phyloP scores from a whole-genome alignment of 2,797 vertebrate genomes.

The Centroberyx gerrardi region DNA sequence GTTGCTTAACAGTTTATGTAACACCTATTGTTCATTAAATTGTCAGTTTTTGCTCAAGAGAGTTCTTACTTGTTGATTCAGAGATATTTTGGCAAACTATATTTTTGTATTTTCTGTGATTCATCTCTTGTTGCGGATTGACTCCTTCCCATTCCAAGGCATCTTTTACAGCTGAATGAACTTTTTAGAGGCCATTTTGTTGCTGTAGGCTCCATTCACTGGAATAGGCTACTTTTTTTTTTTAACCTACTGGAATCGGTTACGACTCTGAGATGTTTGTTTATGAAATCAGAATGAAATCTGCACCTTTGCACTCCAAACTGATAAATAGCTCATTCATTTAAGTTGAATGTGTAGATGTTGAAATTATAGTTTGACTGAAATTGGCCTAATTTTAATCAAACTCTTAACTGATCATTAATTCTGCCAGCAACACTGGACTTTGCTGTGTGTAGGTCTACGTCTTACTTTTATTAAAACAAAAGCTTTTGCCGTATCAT shows the following conservation, averaged over 20 bases:
- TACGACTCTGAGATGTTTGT: neutral
- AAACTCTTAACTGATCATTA: constrained; percentile 10
- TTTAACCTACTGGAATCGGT: neutral
- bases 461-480: constrained; percentile 23
- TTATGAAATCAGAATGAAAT: neutral
- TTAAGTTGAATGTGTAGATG: constrained; percentile 10
- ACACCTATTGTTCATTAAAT: constrained; percentile 8
- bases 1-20: neutral
- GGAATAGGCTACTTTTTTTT: neutral
- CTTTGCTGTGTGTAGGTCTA: neutral
- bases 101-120: constrained; percentile 42
- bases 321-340: constrained; percentile 3
- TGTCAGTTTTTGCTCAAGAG: constrained; percentile 8
- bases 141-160: neutral
- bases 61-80: constrained; percentile 26
- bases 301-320: neutral
- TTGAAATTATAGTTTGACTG: neutral
- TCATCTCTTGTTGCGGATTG: constrained; percentile 7
- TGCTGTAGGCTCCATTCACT: constrained; percentile 1
- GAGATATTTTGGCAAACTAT: neutral
- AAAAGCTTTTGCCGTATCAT: neutral
- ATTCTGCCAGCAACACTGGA: neutral
- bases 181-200: neutral
- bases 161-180: neutral
- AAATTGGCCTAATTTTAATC: constrained; percentile 31